Percentiles rank a stretch among this genome's conserved stretches.
Conservation (phyloP, 2,113 vertebrate species). For the Pangasianodon gigas region DNA sequence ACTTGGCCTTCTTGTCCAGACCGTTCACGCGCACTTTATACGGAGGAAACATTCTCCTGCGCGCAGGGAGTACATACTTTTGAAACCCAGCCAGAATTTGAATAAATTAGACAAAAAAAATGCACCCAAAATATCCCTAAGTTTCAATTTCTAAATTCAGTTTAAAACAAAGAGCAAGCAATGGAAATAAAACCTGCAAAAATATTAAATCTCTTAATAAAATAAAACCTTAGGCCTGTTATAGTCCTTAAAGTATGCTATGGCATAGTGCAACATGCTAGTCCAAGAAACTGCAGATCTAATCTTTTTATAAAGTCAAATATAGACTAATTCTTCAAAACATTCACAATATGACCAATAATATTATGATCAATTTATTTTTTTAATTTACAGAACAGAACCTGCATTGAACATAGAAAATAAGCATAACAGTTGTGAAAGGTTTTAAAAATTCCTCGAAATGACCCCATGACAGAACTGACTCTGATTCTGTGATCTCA, state of each 20-base stretch:
- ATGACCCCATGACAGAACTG: background rate
- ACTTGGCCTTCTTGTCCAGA: constrained; percentile 90
- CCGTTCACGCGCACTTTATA: constrained; percentile 94
- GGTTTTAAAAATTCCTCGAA: background rate
- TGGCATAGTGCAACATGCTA: background rate
- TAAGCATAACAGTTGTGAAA: background rate
- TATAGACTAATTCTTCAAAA: background rate
- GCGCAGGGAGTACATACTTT: constrained; percentile 19
- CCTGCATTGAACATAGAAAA: background rate
- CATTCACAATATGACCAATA: background rate
- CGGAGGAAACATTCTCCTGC: constrained; percentile 96
- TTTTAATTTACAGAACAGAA: background rate
- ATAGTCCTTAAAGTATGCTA: background rate
- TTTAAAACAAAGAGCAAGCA: background rate
- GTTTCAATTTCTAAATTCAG: background rate
- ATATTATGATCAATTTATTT: no score
- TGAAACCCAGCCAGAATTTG: background rate
- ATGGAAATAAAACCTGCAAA: background rate
- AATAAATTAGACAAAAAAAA: background rate
- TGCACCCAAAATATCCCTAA: no score
- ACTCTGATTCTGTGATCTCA: background rate
- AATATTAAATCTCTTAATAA: background rate
- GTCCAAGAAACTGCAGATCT: background rate
- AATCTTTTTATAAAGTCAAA: background rate
- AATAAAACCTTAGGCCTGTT: background rate